Conservation (phyloP, 1,140 invertebrate genomes). For the Lethrus apterus region DNA sequence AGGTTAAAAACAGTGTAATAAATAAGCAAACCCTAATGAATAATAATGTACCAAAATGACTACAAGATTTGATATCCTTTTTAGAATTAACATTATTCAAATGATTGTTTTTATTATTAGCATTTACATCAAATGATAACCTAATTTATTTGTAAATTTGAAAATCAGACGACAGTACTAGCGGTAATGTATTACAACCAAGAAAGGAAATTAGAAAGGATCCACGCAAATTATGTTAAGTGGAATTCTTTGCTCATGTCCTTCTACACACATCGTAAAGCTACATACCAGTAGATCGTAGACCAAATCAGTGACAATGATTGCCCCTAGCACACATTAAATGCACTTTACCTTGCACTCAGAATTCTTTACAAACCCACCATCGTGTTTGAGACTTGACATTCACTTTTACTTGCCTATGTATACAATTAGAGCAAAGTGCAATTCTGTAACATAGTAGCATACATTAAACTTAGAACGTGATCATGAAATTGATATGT, state of each 20-base stretch:
- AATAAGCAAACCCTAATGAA: too few species aligned
- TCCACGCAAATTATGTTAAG: neutral
- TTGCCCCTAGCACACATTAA: slow-evolving; percentile 12
- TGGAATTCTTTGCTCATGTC: slow-evolving; percentile 9
- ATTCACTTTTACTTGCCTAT: slow-evolving; percentile 7
- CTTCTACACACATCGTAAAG: slow-evolving; percentile 4
- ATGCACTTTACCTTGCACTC: slow-evolving; percentile 8
- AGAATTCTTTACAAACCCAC: slow-evolving; percentile 8
- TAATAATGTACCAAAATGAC: too few species aligned
- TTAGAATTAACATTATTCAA: too few species aligned
- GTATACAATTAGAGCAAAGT: slow-evolving; percentile 9
- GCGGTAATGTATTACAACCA: too few species aligned
- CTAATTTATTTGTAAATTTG: too few species aligned
- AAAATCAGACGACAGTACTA: too few species aligned
- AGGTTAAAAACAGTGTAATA: too few species aligned
- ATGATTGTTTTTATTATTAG: too few species aligned
- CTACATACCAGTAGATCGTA: slow-evolving; percentile 8
- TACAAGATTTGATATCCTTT: too few species aligned
- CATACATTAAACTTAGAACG: too few species aligned
- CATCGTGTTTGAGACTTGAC: slow-evolving; percentile 3
- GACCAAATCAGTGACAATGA: slow-evolving; percentile 12
- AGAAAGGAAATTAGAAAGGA: slow-evolving; percentile 10
- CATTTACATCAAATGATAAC: too few species aligned
- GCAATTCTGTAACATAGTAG: too few species aligned
- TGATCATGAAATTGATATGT: neutral